These are phyloP conservation scores for Saimiri boliviensis DNA, from an alignment of 2,113 vertebrate genomes.

Conservation along the genomic window DNA sequence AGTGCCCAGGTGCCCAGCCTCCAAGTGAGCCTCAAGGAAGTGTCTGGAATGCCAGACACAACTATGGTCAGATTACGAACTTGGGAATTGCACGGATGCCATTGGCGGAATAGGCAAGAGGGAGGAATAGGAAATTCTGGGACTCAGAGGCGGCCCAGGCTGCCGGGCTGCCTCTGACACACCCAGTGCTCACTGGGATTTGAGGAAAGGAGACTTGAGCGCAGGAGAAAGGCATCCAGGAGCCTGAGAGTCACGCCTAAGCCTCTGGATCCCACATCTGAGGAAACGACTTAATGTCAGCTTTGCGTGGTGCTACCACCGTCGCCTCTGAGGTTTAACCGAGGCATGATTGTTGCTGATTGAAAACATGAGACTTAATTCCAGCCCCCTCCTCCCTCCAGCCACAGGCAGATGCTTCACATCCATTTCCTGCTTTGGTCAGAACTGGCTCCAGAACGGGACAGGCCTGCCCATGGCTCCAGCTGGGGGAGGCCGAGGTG, in stretches of 20 bases:
- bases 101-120: neutral
- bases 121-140: neutral
- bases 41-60: neutral
- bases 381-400: constrained; percentile 21
- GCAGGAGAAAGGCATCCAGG: neutral
- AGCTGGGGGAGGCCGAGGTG: neutral
- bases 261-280: constrained; percentile 63
- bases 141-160: neutral
- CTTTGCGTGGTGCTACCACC: neutral
- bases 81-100: neutral
- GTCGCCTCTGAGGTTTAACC: constrained; percentile 54
- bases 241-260: neutral
- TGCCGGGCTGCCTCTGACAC: neutral
- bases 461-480: neutral
- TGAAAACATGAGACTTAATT: constrained; percentile 53
- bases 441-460: constrained; percentile 34
- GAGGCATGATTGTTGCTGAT: constrained; percentile 33
- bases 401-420: constrained; percentile 22
- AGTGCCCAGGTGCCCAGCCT: neutral
- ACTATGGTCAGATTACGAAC: neutral
- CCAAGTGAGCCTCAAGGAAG: neutral
- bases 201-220: neutral
- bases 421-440: constrained; percentile 57
- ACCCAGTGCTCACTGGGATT: neutral
- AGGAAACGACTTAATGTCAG: neutral